Evolutionary conservation across 2,797 vertebrate species (phyloP), one percentile per base, ranked within the genome.

Genomic region (Rhinoraja longicauda): DNA sequence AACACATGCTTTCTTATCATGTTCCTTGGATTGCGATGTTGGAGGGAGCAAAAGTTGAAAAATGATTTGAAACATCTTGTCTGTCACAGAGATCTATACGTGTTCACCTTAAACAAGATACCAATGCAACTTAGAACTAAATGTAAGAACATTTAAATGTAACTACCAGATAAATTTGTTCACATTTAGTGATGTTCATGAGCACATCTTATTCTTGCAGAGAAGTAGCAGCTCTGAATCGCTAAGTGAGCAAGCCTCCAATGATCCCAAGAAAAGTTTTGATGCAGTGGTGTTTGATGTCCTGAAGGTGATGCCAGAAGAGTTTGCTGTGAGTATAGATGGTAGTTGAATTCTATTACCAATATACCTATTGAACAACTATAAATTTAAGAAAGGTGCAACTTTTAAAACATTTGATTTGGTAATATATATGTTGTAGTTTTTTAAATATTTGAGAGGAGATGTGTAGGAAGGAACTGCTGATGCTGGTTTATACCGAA

Each of bases 141-240:
- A 72, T 72, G 21, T 72, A 24, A 72, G 4, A 72, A 21, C 17
- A 72, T 21, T 21, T 19, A 57, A 53, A 82, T 82, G 24, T 57
- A 82, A 78, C 17, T 21, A 53, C 19, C 13, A 15, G 12, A 10
- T 84, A 17, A 78, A 29, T n/a, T 21, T 84, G 45, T 78, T 78
- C 39, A 26, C 21, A 26, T 82, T 82, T 53, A 24, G 24, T 59
- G 24, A 10, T 84, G 4, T 24, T 92, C 24, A 92, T 29, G 70
- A 73, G 45, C 26, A 7, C 88, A 21, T 93, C 94, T 73, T 75
- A 13, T 93, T 94, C 94, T 94, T 93, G 93, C 95, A 99, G 99
- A 98, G 97, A 96, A 98, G 98, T 96, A 99, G 98, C 97, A 99
- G 99, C 95, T 98, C 98, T 0, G 99, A 99, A 94, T 99, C 99